Percentiles rank a stretch among this genome's conserved stretches.
These are phyloP conservation scores for Cephus pygmeus DNA, from an alignment of 2,888 invertebrate species.

Conservation along the genomic window DNA sequence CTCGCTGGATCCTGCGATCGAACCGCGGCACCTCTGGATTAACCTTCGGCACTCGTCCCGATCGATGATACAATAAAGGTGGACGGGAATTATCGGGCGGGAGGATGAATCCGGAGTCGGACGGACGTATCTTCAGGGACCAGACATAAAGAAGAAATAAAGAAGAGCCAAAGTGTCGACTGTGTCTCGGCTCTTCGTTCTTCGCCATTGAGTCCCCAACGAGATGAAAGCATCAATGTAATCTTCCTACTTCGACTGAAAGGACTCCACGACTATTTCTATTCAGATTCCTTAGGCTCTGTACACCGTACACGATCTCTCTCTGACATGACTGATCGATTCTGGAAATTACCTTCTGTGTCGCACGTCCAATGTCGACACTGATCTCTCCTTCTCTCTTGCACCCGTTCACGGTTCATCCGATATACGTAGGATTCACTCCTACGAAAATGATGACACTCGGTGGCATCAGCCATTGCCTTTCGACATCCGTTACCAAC, in stretches of 20 bases:
- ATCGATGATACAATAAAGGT: background rate
- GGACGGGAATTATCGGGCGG: background rate
- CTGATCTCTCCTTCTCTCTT: conserved; percentile 12
- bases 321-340: conserved; percentile 24
- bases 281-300: conserved; percentile 20
- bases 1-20: background rate
- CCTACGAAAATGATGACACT: background rate
- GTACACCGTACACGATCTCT: conserved; percentile 12
- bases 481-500: background rate
- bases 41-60: background rate
- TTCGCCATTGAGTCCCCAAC: conserved; percentile 3
- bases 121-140: background rate
- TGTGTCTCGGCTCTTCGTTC: background rate
- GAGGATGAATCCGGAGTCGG: background rate
- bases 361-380: conserved; percentile 2
- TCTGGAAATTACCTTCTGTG: conserved; percentile 21
- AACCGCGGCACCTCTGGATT: background rate
- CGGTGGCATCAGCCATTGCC: background rate
- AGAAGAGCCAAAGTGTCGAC: background rate
- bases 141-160: conserved; percentile 11
- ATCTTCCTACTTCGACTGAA: conserved; percentile 17
- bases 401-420: background rate
- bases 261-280: conserved; percentile 20
- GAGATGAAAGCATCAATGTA: conserved; percentile 23
- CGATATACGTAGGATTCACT: background rate